These are phyloP conservation scores for Pseudococcus jackbeardsleyi DNA, from an alignment of 2,888 invertebrate genomes.

Conservation along the genomic window DNA sequence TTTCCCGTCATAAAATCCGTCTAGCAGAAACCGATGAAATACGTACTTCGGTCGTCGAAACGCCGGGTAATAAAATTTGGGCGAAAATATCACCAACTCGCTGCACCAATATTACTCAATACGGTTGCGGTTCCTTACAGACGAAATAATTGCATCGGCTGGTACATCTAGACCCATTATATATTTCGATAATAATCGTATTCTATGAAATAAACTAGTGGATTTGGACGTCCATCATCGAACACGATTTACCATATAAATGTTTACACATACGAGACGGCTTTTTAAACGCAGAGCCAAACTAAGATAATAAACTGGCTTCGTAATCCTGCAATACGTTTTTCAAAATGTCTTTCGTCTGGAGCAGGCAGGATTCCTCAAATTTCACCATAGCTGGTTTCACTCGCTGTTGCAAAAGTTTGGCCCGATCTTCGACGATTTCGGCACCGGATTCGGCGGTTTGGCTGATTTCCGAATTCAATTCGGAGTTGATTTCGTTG, in stretches of 20 bases:
- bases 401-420: neutral
- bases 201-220: conserved; percentile 10
- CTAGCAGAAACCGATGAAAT: conserved; percentile 1
- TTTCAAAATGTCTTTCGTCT: conserved; percentile 43
- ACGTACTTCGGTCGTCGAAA: neutral
- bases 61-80: neutral
- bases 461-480: neutral
- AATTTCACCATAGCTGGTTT: conserved; percentile 43
- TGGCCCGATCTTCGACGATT: neutral
- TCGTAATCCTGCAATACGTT: conserved; percentile 39
- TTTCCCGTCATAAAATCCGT: neutral
- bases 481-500: neutral
- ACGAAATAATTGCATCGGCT: neutral
- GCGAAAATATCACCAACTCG: neutral
- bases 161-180: neutral
- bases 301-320: conserved; percentile 11
- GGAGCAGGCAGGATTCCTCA: conserved; percentile 21
- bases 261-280: neutral
- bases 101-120: neutral
- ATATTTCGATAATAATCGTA: conserved; percentile 15
- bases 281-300: neutral
- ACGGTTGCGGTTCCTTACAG: neutral
- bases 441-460: neutral
- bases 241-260: neutral
- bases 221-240: conserved; percentile 12